phyloP scores from a whole-genome alignment of 2,888 invertebrate species.

The Neoascia interrupta region DNA sequence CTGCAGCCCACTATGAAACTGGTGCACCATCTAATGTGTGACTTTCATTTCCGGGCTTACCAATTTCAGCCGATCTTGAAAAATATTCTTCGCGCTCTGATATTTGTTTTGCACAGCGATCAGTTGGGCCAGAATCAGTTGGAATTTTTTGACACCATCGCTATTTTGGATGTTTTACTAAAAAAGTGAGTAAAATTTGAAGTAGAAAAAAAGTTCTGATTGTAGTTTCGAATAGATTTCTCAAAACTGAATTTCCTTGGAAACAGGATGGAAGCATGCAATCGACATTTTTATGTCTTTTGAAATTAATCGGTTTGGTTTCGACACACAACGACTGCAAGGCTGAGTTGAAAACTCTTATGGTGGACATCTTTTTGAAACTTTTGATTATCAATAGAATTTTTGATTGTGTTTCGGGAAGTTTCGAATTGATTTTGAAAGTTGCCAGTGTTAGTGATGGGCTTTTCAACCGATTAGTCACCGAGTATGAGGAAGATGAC shows the following conservation, averaged over 20 bases:
- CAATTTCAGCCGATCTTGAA: constrained; percentile 44
- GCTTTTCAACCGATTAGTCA: constrained; percentile 9
- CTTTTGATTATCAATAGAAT: neutral
- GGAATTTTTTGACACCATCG: constrained; percentile 40
- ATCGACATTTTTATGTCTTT: constrained; percentile 25
- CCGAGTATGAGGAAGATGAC: neutral
- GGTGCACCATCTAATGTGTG: constrained; percentile 23
- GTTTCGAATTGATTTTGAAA: constrained; percentile 29
- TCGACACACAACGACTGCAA: neutral
- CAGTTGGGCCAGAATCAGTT: constrained; percentile 24
- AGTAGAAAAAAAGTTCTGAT: neutral
- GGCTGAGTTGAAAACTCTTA: constrained; percentile 5
- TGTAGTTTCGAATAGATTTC: neutral
- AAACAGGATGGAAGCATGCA: neutral
- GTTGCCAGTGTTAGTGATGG: constrained; percentile 28
- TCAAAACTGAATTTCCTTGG: neutral
- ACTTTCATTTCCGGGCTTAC: constrained; percentile 37
- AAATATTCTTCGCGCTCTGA: constrained; percentile 44
- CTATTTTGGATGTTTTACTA: constrained; percentile 33
- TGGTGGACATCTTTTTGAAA: constrained; percentile 32
- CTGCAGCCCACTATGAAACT: constrained; percentile 39
- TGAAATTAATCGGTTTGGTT: constrained; percentile 35
- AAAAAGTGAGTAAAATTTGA: constrained; percentile 28
- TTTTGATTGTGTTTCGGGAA: constrained; percentile 2
- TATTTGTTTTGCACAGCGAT: constrained; percentile 31